A percentile compares a stretch with the other conserved stretches of the same genome.
Conservation (phyloP, 1,140 invertebrate species). For the Macrobrachium rosenbergii region DNA sequence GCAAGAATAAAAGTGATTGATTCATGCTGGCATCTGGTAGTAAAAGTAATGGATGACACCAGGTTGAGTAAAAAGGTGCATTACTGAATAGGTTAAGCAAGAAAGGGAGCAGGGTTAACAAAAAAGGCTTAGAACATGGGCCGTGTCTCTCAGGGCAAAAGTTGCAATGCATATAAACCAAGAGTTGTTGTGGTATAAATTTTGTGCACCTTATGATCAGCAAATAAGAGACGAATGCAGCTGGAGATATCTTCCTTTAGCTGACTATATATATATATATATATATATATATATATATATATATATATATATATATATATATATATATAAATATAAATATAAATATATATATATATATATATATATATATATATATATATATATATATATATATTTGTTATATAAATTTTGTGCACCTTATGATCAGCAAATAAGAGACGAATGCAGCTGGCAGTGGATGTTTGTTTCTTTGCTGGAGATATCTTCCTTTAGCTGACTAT, state of each 20-base stretch:
- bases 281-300: slow-evolving; percentile 11
- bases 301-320: slow-evolving; percentile 19
- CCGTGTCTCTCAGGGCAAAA: no score
- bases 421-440: not conserved
- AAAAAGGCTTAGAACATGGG: no score
- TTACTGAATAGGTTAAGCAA: no score
- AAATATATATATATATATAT: not conserved
- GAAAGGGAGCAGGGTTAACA: no score
- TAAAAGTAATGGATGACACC: no score
- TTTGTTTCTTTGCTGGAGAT: no score
- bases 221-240: not conserved
- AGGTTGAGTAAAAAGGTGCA: no score
- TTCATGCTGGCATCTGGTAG: no score
- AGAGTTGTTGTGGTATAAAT: no score
- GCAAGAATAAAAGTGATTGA: no score
- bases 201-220: not conserved
- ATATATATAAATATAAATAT: slow-evolving; percentile 6
- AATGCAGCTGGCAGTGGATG: no score
- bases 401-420: not conserved
- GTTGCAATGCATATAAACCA: no score
- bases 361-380: not conserved
- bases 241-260: not conserved
- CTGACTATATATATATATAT: not conserved
- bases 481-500: not conserved
- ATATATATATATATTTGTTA: not conserved